Percentiles rank a stretch among this genome's conserved stretches.
Evolutionary conservation across 2,797 vertebrate species (phyloP).

Genomic region (Liparis tanakae): DNA sequence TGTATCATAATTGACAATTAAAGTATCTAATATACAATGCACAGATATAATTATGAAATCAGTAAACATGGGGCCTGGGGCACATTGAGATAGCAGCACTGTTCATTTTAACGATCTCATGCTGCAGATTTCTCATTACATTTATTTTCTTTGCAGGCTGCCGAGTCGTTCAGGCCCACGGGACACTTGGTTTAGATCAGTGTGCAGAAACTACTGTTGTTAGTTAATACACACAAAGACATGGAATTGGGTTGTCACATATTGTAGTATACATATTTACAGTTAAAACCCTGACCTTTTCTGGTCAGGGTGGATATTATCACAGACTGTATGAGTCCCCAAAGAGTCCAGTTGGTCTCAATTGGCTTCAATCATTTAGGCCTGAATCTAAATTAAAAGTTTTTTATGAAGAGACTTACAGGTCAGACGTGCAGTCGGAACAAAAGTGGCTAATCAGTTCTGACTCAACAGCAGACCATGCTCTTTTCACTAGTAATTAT

Average conservation of each 20-base stretch:
- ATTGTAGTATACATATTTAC: constrained; percentile 28
- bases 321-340: constrained; percentile 11
- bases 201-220: constrained; percentile 7
- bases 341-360: constrained; percentile 5
- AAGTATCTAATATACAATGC: constrained; percentile 47
- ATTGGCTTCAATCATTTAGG: constrained; percentile 2
- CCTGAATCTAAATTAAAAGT: constrained; percentile 30
- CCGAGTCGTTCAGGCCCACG: constrained; percentile 35
- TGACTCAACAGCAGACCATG: constrained; percentile 35
- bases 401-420: constrained; percentile 35
- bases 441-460: constrained; percentile 46
- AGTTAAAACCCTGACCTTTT: constrained; percentile 25
- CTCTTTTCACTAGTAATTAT: constrained; percentile 46
- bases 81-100: constrained; percentile 46
- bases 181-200: constrained; percentile 34
- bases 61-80: constrained; percentile 63
- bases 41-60: constrained; percentile 62
- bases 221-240: constrained; percentile 13
- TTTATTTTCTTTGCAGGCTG: constrained; percentile 43
- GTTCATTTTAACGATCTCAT: constrained; percentile 69
- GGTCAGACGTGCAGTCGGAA: constrained; percentile 26
- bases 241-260: constrained; percentile 28
- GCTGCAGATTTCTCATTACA: constrained; percentile 61
- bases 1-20: constrained; percentile 66
- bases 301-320: constrained; percentile 21